A percentile compares a stretch with the other conserved stretches of the same genome.
phyloP scores from a whole-genome alignment of 1,140 invertebrate species.

The Drosophila murphyi region DNA sequence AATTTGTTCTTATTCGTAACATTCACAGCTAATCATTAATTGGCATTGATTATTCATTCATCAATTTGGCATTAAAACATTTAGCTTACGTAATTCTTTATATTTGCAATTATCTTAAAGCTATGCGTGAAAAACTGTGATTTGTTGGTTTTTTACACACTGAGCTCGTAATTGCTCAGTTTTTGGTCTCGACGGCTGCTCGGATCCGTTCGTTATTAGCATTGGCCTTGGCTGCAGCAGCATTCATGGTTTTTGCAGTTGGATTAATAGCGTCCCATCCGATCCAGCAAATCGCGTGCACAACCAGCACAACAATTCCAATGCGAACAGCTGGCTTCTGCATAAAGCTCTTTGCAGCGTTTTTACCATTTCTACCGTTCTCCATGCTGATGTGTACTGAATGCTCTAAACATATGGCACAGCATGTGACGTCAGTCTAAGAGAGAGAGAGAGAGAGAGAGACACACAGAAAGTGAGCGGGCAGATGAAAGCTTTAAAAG shows the following conservation, averaged over 20 bases:
- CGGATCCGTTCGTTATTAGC: constrained; percentile 49
- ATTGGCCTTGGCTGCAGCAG: constrained; percentile 8
- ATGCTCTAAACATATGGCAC: background rate
- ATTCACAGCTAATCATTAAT: background rate
- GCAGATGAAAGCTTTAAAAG: background rate
- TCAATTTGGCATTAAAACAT: too few relatives aligned
- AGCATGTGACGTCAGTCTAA: background rate
- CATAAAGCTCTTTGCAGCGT: constrained; percentile 27
- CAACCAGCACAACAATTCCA: constrained; percentile 59
- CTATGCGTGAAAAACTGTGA: too few relatives aligned
- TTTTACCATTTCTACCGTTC: constrained; percentile 37
- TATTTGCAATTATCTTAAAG: too few relatives aligned
- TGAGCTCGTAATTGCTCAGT: background rate
- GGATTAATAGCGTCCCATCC: constrained; percentile 59
- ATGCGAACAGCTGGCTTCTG: constrained; percentile 59
- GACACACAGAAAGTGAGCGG: background rate
- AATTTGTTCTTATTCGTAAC: background rate
- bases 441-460: background rate
- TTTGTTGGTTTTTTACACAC: too few relatives aligned
- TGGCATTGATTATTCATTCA: too few relatives aligned
- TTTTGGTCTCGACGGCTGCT: constrained; percentile 46
- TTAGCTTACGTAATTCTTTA: too few relatives aligned
- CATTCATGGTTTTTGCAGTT: constrained; percentile 27
- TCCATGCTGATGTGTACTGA: constrained; percentile 51
- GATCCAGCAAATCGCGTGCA: constrained; percentile 60